phyloP scores from a whole-genome alignment of 2,888 invertebrate genomes.

The Oegoconia quadripuncta region DNA sequence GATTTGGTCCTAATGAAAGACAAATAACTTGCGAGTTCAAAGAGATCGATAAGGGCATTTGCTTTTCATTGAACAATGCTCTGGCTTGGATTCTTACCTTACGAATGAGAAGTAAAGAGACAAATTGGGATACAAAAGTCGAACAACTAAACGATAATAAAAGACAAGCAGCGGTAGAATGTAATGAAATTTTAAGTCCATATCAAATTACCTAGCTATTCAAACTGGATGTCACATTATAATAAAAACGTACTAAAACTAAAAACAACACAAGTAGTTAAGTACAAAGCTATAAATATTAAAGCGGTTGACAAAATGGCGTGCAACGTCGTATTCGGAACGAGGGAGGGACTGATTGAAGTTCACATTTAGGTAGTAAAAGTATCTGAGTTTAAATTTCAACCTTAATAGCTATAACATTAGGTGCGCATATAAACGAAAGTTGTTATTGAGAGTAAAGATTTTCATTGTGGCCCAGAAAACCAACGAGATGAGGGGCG shows the following conservation, averaged over 20 bases:
- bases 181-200: conserved; percentile 37
- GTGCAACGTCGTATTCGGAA: conserved; percentile 22
- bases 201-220: conserved; percentile 38
- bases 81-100: conserved; percentile 27
- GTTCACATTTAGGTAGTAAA: conserved; percentile 20
- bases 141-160: conserved; percentile 20
- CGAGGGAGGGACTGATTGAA: conserved; percentile 24
- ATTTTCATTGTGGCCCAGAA: conserved; percentile 27
- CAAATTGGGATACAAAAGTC: conserved; percentile 7
- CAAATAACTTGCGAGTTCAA: conserved; percentile 63
- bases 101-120: conserved; percentile 8
- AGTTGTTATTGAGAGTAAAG: conserved; percentile 11
- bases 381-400: conserved; percentile 18
- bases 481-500: conserved; percentile 40
- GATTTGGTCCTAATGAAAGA: conserved; percentile 68
- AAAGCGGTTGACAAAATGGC: conserved; percentile 42
- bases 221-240: conserved; percentile 38
- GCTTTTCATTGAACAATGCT: conserved; percentile 53
- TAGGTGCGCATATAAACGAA: conserved; percentile 11
- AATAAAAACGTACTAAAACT: conserved; percentile 49
- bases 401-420: conserved; percentile 18
- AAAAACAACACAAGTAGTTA: conserved; percentile 35
- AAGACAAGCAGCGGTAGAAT: conserved; percentile 19
- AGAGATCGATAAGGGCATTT: conserved; percentile 58
- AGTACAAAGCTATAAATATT: conserved; percentile 39